phyloP scores from a whole-genome alignment of 2,888 invertebrate species.

The Eupsilia transversa region DNA sequence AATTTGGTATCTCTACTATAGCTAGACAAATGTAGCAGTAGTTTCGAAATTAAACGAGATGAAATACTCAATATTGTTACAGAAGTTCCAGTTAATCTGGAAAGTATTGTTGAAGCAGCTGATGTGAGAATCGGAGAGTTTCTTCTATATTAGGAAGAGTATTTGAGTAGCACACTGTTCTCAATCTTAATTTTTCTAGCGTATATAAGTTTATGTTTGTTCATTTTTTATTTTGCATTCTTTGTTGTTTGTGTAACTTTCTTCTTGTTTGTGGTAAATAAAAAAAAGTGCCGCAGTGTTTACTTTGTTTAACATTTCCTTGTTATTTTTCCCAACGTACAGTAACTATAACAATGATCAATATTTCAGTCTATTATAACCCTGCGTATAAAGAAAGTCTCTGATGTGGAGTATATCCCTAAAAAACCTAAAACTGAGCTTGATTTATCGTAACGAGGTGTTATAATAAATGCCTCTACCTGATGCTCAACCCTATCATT shows the following conservation, averaged over 20 bases:
- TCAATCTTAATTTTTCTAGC: neutral
- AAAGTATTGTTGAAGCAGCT: neutral
- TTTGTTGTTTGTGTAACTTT: neutral
- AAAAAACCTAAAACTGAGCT: neutral
- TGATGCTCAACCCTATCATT: neutral
- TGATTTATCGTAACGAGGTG: constrained; percentile 17
- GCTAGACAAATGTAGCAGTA: neutral
- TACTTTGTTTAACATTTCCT: neutral
- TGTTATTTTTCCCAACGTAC: neutral
- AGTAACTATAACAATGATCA: neutral
- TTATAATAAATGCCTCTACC: constrained; percentile 10
- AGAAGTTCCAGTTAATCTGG: neutral
- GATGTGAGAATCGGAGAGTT: neutral
- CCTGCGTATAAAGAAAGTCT: constrained; percentile 12
- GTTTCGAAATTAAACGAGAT: neutral
- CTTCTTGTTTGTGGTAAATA: neutral
- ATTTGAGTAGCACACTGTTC: neutral
- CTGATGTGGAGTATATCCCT: neutral
- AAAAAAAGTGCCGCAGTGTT: too few species aligned
- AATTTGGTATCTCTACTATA: neutral
- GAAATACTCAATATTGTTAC: neutral
- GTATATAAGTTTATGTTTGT: neutral
- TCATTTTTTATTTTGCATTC: neutral
- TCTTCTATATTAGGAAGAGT: neutral
- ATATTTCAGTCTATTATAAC: neutral